phyloP scores from a whole-genome alignment of 2,113 vertebrate species.

The Ariopsis seemanni region DNA sequence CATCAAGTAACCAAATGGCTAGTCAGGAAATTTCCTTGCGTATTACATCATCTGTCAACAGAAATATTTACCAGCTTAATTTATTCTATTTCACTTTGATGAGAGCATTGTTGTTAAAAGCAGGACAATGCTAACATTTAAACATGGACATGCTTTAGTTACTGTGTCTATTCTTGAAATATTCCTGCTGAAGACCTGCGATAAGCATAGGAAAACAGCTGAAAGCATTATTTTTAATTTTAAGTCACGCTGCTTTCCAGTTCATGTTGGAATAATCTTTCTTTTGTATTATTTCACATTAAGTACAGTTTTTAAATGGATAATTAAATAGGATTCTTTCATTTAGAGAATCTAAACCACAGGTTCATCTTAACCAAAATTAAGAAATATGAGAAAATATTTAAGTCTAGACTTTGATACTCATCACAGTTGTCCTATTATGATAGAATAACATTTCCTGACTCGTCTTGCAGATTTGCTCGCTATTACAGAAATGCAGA shows the following conservation, averaged over 20 bases:
- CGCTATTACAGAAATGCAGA: slow-evolving; percentile 82
- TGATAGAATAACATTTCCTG: neutral
- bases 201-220: neutral
- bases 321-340: neutral
- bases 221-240: neutral
- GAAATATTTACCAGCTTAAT: neutral
- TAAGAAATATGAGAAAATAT: neutral
- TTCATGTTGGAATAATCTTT: neutral
- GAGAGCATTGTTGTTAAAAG: neutral
- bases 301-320: neutral
- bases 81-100: neutral
- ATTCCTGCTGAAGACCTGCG: too few species aligned
- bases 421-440: neutral
- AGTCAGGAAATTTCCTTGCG: neutral
- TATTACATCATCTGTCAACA: neutral
- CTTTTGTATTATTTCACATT: neutral
- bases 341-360: neutral
- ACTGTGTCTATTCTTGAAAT: neutral
- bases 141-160: neutral
- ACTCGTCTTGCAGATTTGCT: slow-evolving; percentile 77
- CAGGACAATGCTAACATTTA: neutral
- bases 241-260: neutral
- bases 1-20: too few species aligned
- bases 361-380: neutral
- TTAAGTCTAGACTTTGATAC: neutral